Evolutionary conservation across 2,888 invertebrate species (phyloP).

Genomic region (Erpobdella octoculata): DNA sequence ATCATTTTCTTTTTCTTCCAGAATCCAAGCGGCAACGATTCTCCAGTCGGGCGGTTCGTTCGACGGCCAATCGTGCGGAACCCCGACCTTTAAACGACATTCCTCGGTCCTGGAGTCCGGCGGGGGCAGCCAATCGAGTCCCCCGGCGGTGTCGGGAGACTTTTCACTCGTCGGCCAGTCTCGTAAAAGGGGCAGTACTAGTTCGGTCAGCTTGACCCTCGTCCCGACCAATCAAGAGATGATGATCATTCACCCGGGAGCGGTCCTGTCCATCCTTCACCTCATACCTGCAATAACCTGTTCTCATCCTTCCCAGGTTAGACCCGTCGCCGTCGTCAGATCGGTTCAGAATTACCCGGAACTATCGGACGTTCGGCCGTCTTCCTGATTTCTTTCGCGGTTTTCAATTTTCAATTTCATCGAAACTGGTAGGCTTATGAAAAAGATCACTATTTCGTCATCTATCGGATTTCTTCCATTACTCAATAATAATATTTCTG

Average conservation of each 20-base stretch:
- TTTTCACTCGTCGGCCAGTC: not conserved
- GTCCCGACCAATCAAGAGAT: conserved; percentile 59
- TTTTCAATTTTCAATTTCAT: no score
- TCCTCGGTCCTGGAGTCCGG: conserved; percentile 34
- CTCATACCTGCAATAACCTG: conserved; percentile 59
- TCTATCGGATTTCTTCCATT: no score
- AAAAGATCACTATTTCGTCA: no score
- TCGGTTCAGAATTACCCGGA: not conserved
- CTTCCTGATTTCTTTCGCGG: not conserved
- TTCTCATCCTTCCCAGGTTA: conserved; percentile 36
- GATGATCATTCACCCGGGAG: conserved; percentile 85
- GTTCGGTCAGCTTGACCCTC: conserved; percentile 43
- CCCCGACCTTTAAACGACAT: conserved; percentile 22
- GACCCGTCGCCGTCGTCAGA: not conserved
- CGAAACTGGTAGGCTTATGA: no score
- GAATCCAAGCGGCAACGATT: not conserved
- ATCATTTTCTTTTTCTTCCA: no score
- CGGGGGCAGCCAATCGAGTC: conserved; percentile 29
- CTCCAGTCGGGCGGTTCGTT: not conserved
- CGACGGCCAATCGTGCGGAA: conserved; percentile 1
- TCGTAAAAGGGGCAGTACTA: conserved; percentile 47
- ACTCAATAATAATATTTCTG: no score
- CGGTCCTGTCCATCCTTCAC: conserved; percentile 76
- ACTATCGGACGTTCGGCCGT: no score
- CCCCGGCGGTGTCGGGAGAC: conserved; percentile 4